Percentiles rank a stretch among this genome's conserved stretches.
phyloP scores from a whole-genome alignment of 2,888 invertebrate genomes.

The Agrochola lychnidis region DNA sequence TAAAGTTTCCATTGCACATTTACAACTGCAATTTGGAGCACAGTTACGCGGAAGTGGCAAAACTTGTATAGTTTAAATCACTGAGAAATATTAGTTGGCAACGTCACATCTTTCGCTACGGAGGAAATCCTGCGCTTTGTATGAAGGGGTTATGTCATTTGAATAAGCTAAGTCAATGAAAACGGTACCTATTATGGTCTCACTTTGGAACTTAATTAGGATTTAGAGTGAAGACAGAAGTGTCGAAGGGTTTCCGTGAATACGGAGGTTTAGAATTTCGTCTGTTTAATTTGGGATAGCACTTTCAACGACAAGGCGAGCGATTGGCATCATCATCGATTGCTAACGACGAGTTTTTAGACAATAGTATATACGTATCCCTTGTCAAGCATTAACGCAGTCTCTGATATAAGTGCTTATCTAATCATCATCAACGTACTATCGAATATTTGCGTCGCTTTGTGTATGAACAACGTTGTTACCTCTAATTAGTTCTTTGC shows the following conservation, averaged over 20 bases:
- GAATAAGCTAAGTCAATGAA: background rate
- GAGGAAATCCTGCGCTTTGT: constrained; percentile 48
- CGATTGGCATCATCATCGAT: background rate
- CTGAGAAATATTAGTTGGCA: constrained; percentile 56
- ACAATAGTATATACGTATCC: too few relatives aligned
- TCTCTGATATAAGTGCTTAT: too few relatives aligned
- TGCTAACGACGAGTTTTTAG: background rate
- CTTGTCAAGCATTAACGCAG: too few relatives aligned
- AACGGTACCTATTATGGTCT: background rate
- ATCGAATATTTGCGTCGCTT: too few relatives aligned
- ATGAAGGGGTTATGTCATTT: constrained; percentile 10
- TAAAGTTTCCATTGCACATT: constrained; percentile 60
- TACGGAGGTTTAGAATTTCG: constrained; percentile 1
- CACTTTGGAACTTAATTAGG: background rate
- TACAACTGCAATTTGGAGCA: constrained; percentile 59
- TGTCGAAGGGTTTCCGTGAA: background rate
- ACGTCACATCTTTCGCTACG: constrained; percentile 32
- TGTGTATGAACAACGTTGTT: too few relatives aligned
- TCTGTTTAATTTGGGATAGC: background rate
- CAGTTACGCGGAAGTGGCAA: constrained; percentile 48
- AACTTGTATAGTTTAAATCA: constrained; percentile 57
- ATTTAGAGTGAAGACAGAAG: too few relatives aligned
- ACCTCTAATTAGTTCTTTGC: background rate
- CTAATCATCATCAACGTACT: too few relatives aligned
- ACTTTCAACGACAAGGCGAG: background rate